These are phyloP conservation scores for Cyanistes caeruleus DNA, from an alignment of 2,113 vertebrate genomes.

Conservation along the genomic window DNA sequence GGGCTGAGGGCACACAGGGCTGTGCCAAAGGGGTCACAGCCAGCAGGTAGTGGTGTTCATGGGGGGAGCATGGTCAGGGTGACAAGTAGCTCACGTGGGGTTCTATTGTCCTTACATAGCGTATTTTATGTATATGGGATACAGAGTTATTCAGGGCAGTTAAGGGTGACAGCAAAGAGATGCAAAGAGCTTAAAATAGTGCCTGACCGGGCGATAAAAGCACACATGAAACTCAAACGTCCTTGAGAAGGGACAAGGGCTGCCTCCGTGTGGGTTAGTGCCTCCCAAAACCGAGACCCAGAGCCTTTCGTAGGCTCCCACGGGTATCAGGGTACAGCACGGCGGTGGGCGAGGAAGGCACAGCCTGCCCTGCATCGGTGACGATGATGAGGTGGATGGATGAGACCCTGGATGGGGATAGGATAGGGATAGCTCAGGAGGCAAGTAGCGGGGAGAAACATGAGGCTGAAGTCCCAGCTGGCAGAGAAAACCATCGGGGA, in stretches of 20 bases:
- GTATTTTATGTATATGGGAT: neutral
- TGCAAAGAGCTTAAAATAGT: neutral
- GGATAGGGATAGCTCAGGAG: neutral
- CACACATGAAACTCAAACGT: neutral
- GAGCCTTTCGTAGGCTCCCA: neutral
- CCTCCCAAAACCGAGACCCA: neutral
- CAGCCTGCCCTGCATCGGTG: fast-evolving
- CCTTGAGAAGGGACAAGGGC: neutral
- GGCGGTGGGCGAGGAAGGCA: fast-evolving
- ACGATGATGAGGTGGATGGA: neutral
- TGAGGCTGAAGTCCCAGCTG: neutral
- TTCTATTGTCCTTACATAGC: neutral
- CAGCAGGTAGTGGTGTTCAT: neutral
- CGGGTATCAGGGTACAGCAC: neutral
- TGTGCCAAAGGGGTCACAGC: neutral
- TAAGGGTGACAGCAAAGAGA: neutral
- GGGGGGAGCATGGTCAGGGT: fast-evolving
- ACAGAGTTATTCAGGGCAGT: neutral
- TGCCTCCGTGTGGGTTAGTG: neutral
- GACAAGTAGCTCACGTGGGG: neutral
- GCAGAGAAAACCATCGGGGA: neutral
- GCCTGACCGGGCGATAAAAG: neutral
- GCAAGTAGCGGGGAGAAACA: neutral
- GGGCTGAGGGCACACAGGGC: neutral
- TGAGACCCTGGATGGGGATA: neutral